These are phyloP conservation scores for Scaptomyza hsui DNA, from an alignment of 1,140 invertebrate species.

Conservation along the genomic window DNA sequence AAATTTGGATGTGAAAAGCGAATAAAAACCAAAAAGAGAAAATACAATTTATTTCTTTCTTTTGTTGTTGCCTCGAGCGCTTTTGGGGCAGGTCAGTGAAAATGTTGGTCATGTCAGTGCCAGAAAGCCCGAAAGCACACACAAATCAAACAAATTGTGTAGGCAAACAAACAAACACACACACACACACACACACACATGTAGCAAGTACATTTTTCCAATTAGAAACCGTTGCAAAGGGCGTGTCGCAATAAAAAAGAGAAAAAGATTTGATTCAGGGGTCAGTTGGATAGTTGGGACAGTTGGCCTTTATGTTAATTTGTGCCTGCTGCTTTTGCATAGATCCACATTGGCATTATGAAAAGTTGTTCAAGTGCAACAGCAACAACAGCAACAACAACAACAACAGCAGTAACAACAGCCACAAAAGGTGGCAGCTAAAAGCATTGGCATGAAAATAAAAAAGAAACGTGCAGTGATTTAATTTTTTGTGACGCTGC, in stretches of 20 bases:
- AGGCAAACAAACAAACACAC: background rate
- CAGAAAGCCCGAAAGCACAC: slow-evolving; percentile 26
- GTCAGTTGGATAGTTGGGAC: slow-evolving; percentile 34
- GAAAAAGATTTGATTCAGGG: slow-evolving; percentile 29
- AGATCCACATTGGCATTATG: slow-evolving; percentile 57
- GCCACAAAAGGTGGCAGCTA: background rate
- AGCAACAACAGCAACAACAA: slow-evolving; percentile 12
- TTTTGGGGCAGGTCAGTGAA: slow-evolving; percentile 72
- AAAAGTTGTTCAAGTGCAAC: slow-evolving; percentile 75
- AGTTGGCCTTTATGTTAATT: slow-evolving; percentile 71
- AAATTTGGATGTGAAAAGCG: slow-evolving; percentile 19
- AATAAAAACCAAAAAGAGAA: slow-evolving; percentile 19
- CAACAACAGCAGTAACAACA: too few species aligned
- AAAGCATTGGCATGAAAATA: background rate
- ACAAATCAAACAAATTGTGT: slow-evolving; percentile 62
- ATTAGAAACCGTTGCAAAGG: slow-evolving; percentile 46
- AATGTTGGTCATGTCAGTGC: slow-evolving; percentile 52
- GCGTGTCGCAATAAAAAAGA: slow-evolving; percentile 49
- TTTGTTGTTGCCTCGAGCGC: slow-evolving; percentile 8
- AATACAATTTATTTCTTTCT: slow-evolving; percentile 10
- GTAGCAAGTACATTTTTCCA: slow-evolving; percentile 7
- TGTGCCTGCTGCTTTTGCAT: slow-evolving; percentile 49
- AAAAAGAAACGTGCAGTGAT: slow-evolving; percentile 63
- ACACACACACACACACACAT: slow-evolving; percentile 10
- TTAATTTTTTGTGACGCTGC: slow-evolving; percentile 68